Percentiles rank a stretch among this genome's conserved stretches.
phyloP scores from a whole-genome alignment of 2,888 invertebrate species.

The Hemistola chrysoprasaria region DNA sequence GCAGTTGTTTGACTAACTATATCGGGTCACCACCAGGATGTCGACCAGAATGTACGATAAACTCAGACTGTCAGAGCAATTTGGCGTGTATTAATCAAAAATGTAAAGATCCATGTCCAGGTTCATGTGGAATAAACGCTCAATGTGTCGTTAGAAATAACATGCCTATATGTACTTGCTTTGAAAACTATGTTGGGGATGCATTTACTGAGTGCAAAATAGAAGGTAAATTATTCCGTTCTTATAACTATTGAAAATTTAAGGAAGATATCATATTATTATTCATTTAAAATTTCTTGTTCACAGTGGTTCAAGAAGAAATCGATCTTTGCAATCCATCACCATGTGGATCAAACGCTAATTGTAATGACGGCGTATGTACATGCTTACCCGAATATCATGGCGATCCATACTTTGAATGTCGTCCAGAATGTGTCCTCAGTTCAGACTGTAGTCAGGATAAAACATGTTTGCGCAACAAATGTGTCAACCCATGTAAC shows the following conservation, averaged over 20 bases:
- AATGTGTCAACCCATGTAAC: constrained; percentile 87
- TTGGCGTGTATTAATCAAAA: constrained; percentile 89
- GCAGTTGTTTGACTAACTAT: constrained; percentile 84
- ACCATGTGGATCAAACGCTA: constrained; percentile 85
- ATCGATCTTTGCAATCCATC: constrained; percentile 84
- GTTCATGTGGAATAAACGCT: constrained; percentile 87
- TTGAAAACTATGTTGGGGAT: constrained; percentile 87
- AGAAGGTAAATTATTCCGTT: constrained; percentile 63
- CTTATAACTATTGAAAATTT: background rate
- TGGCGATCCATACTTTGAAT: constrained; percentile 86
- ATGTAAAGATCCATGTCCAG: constrained; percentile 91
- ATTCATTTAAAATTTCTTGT: constrained; percentile 27
- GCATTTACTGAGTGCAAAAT: constrained; percentile 85
- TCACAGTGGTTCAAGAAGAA: constrained; percentile 51
- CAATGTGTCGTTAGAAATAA: constrained; percentile 86
- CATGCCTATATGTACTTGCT: constrained; percentile 88
- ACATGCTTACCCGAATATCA: constrained; percentile 83
- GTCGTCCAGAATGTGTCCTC: constrained; percentile 86
- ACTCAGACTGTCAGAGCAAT: constrained; percentile 88
- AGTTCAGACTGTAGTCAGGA: constrained; percentile 85
- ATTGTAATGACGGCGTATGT: constrained; percentile 82
- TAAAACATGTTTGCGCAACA: constrained; percentile 85
- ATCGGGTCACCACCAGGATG: constrained; percentile 88
- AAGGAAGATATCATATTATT: background rate
- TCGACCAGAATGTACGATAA: constrained; percentile 86